These are phyloP conservation scores for Brassicogethes aeneus DNA, from an alignment of 2,888 invertebrate genomes.

Conservation along the genomic window DNA sequence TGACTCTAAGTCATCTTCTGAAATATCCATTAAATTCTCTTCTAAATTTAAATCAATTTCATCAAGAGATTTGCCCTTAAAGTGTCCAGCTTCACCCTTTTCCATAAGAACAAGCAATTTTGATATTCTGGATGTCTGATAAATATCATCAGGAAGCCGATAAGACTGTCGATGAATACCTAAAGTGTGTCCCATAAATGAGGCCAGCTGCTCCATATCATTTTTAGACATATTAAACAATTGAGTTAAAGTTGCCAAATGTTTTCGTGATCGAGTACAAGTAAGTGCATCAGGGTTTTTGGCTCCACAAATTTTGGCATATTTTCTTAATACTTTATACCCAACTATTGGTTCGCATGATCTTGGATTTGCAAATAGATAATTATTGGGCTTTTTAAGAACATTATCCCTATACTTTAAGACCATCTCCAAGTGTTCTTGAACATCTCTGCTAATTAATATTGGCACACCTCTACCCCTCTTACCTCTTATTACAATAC, in stretches of 20 bases:
- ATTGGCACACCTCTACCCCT: slow-evolving; percentile 14
- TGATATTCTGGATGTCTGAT: slow-evolving; percentile 17
- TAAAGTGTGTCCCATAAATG: slow-evolving; percentile 19
- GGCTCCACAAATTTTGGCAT: slow-evolving; percentile 10
- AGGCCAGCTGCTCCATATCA: slow-evolving; percentile 19
- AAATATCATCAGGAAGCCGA: slow-evolving; percentile 15
- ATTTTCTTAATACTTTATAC: slow-evolving; percentile 8
- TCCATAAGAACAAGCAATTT: slow-evolving; percentile 16
- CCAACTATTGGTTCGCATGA: slow-evolving; percentile 8
- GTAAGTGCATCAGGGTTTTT: slow-evolving; percentile 18
- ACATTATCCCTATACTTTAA: slow-evolving; percentile 11
- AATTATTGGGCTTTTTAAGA: slow-evolving; percentile 10
- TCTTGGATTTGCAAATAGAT: slow-evolving; percentile 9
- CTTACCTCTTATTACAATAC: slow-evolving; percentile 17
- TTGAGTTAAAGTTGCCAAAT: slow-evolving; percentile 21
- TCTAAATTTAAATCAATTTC: slow-evolving; percentile 11
- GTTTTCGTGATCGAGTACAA: slow-evolving; percentile 17
- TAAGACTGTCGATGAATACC: slow-evolving; percentile 12
- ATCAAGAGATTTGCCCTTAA: slow-evolving; percentile 15
- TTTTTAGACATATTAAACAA: slow-evolving; percentile 18
- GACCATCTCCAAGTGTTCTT: slow-evolving; percentile 8
- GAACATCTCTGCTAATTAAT: slow-evolving; percentile 15
- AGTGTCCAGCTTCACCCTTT: slow-evolving; percentile 10
- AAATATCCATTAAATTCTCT: no score
- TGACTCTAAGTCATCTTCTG: no score